Evolutionary conservation across 1,140 invertebrate genomes (phyloP), one percentile per base, ranked within the genome.

Genomic region (Bursaphelenchus mucronatus): DNA sequence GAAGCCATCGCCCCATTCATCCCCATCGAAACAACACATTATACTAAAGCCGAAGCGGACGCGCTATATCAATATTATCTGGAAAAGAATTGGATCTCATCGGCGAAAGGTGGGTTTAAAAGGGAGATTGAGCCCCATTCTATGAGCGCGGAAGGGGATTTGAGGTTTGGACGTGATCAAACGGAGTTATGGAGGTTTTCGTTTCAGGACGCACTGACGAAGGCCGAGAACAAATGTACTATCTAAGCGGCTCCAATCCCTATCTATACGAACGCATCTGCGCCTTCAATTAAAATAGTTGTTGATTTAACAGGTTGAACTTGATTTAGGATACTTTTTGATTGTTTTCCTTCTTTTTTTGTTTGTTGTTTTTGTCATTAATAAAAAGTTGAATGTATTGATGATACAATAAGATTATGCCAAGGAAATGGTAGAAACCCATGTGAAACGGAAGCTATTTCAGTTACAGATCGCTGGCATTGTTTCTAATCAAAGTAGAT

Each of bases 161-260:
- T n/a, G n/a, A n/a, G n/a, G n/a, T n/a, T n/a, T n/a, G n/a, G n/a
- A n/a, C n/a, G n/a, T n/a, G n/a, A n/a, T n/a, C n/a, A n/a, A n/a
- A n/a, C n/a, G n/a, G n/a, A n/a, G n/a, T n/a, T n/a, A 4, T 11
- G 63, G 10, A 45, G 51, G 50, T 3, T 46, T 57, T 3, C 50
- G 39, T 69, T 68, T 44, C 66, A 77, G 50, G 52, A 64, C 70
- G 61, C 11, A 71, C 52, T 17, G 74, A 76, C 17, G 74, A 76
- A 57, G 78, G 69, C 11, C 53, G 63, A 13, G 56, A 66, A 43
- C 66, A 79, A 53, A 13, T 81, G 15, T 68, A 73, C 40, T 73
- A 81, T 65, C 56, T 79, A 10, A 75, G 74, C 53, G 78, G 64
- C 47, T 81, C 70, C 63, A 80, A 79, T 66, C 78, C 78, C 6